Evolutionary conservation across 2,797 vertebrate genomes (phyloP).

Genomic region (Ctenopoma multispine): DNA sequence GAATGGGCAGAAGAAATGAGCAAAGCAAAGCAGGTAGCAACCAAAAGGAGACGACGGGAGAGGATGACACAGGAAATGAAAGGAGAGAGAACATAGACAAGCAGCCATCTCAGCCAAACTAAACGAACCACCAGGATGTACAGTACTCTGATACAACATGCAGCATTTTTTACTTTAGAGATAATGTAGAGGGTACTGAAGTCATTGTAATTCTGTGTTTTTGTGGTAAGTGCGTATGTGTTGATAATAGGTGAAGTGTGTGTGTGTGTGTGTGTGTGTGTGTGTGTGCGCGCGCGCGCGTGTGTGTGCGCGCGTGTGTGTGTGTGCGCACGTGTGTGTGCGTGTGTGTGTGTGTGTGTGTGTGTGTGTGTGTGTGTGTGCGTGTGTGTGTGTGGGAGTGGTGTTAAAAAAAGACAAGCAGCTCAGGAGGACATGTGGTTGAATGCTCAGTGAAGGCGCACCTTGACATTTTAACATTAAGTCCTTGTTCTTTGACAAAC

Average conservation of each 20-base stretch:
- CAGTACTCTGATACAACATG: constrained; percentile 55
- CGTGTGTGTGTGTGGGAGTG: constrained; percentile 20
- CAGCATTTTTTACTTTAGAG: constrained; percentile 55
- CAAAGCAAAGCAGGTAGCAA: background rate
- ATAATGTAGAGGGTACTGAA: constrained; percentile 44
- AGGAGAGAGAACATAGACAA: constrained; percentile 14
- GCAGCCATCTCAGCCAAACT: constrained; percentile 41
- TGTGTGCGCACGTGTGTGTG: constrained; percentile 19
- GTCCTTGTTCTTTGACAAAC: constrained; percentile 9
- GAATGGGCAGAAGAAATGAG: background rate
- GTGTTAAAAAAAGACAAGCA: constrained; percentile 16
- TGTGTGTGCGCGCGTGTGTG: constrained; percentile 20
- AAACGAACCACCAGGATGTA: constrained; percentile 61
- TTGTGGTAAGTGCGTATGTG: constrained; percentile 28
- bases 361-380: constrained; percentile 13
- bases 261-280: constrained; percentile 16
- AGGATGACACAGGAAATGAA: background rate
- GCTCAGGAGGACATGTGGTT: constrained; percentile 14
- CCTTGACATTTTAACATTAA: constrained; percentile 7
- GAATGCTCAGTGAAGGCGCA: constrained; percentile 10
- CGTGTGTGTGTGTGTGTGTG: constrained; percentile 14
- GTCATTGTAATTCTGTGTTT: constrained; percentile 50
- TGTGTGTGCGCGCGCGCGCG: constrained; percentile 10
- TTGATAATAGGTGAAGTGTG: constrained; percentile 13
- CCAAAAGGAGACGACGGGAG: constrained; percentile 5